Conservation (phyloP, 2,797 vertebrate genomes). For the Gobio occitaniae region DNA sequence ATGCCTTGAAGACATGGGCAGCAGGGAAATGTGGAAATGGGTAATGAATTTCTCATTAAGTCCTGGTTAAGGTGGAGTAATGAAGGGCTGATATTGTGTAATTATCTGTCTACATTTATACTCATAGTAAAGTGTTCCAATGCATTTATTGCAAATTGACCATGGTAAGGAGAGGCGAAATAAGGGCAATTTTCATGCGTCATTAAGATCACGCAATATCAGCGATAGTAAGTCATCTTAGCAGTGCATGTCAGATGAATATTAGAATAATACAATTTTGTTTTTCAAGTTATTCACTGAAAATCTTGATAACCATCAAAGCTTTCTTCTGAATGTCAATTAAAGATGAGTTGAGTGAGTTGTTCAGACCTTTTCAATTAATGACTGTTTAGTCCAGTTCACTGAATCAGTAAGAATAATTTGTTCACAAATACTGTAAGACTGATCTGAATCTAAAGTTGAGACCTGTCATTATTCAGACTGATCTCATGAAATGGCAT, state of each 20-base stretch:
- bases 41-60: constrained; percentile 65
- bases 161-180: constrained; percentile 54
- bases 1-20: constrained; percentile 63
- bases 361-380: background rate
- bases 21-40: constrained; percentile 59
- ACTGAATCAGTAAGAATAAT: background rate
- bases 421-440: background rate
- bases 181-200: constrained; percentile 56
- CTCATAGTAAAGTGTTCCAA: constrained; percentile 55
- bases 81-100: constrained; percentile 61
- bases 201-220: constrained; percentile 54
- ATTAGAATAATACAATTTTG: background rate
- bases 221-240: constrained; percentile 52
- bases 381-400: constrained; percentile 5
- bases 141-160: constrained; percentile 65
- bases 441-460: background rate
- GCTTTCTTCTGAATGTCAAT: background rate
- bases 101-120: constrained; percentile 62
- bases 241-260: constrained; percentile 36
- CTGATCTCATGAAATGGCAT: too few relatives aligned
- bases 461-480: background rate
- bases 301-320: background rate
- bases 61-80: constrained; percentile 59
- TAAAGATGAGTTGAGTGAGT: background rate
- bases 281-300: background rate